Evolutionary conservation across 1,140 invertebrate species (phyloP).

Genomic region (Episyrphus balteatus): DNA sequence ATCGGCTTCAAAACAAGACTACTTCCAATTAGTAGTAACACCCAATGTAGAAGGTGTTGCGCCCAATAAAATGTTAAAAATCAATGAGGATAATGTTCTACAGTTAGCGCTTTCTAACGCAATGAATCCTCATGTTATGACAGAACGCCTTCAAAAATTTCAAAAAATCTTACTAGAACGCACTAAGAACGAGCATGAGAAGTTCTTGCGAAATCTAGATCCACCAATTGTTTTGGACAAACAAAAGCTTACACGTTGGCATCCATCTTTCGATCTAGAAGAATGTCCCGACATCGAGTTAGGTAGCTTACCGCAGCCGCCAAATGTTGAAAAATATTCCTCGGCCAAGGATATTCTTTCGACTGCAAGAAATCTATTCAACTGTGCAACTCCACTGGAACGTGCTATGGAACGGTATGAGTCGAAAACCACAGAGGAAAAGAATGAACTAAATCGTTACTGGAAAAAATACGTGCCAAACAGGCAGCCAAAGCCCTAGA

Average conservation of each 20-base stretch:
- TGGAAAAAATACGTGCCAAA: conserved; percentile 81
- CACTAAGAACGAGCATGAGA: conserved; percentile 64
- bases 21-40: conserved; percentile 54
- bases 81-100: conserved; percentile 29
- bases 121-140: conserved; percentile 39
- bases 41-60: conserved; percentile 44
- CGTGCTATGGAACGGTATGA: conserved; percentile 59
- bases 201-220: conserved; percentile 59
- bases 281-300: conserved; percentile 62
- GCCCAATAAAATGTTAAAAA: conserved; percentile 33
- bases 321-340: conserved; percentile 53
- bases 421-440: conserved; percentile 39
- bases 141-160: conserved; percentile 55
- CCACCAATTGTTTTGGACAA: conserved; percentile 61
- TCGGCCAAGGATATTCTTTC: conserved; percentile 74
- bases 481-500: conserved; percentile 77
- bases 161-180: conserved; percentile 55
- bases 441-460: conserved; percentile 49
- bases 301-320: conserved; percentile 59
- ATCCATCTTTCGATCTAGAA: conserved; percentile 82
- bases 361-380: conserved; percentile 58
- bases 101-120: conserved; percentile 25
- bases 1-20: conserved; percentile 47
- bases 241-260: conserved; percentile 74
- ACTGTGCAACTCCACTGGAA: conserved; percentile 65